Evolutionary conservation across 1,140 invertebrate genomes (phyloP).

Genomic region (Lepidostoma basale): DNA sequence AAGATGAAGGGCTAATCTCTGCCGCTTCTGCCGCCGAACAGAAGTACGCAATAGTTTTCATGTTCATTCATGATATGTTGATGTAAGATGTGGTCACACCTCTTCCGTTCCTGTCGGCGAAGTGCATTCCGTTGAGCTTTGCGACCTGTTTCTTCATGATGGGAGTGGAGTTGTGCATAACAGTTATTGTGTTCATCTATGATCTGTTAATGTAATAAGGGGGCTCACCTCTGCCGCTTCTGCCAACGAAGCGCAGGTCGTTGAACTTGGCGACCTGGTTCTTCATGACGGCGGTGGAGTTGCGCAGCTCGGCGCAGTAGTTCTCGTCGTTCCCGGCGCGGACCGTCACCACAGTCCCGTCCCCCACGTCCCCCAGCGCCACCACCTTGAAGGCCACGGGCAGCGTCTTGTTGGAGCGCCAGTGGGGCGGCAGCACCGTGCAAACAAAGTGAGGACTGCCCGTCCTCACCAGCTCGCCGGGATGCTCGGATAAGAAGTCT

Average conservation of each 20-base stretch:
- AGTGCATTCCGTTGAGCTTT: constrained; percentile 97
- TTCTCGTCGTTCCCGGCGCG: constrained; percentile 97
- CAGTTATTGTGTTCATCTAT: constrained; percentile 98
- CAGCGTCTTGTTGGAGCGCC: constrained; percentile 95
- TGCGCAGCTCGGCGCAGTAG: constrained; percentile 91
- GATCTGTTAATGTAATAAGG: not conserved
- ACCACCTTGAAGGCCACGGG: constrained; percentile 94
- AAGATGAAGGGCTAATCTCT: not conserved
- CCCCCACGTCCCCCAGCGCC: constrained; percentile 88
- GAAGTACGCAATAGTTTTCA: no score
- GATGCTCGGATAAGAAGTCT: constrained; percentile 89
- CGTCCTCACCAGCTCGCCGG: constrained; percentile 89
- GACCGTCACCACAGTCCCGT: constrained; percentile 93
- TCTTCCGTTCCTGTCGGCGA: constrained; percentile 95
- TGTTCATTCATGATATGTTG: no score
- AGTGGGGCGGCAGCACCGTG: constrained; percentile 89
- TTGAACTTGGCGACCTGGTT: constrained; percentile 97
- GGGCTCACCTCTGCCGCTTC: constrained; percentile 94
- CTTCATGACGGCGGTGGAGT: constrained; percentile 94
- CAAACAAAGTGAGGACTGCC: constrained; percentile 93
- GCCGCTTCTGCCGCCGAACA: constrained; percentile 10
- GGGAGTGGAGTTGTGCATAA: constrained; percentile 92
- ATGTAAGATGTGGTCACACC: no score
- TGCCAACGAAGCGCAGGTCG: constrained; percentile 93
- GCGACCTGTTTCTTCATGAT: constrained; percentile 98